A percentile compares a stretch with the other conserved stretches of the same genome.
phyloP scores from a whole-genome alignment of 2,113 vertebrate genomes.

The Sylvia atricapilla region DNA sequence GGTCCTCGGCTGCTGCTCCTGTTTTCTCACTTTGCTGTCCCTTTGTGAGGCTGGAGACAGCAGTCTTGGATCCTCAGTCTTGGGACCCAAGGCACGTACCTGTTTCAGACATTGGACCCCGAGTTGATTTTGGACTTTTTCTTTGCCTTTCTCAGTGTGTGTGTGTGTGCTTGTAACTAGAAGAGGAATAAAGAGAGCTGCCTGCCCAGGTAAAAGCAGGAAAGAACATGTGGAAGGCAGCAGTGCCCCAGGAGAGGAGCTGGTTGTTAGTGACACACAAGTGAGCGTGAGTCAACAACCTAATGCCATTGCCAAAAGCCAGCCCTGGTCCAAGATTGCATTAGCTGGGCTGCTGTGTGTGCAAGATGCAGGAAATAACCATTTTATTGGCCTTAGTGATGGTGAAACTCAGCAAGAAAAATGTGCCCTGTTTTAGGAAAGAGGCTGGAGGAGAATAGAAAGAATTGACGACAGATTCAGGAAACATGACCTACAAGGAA shows the following conservation, averaged over 20 bases:
- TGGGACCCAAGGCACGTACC: background rate
- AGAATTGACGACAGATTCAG: background rate
- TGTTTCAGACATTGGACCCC: fast-evolving
- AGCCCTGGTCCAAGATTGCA: background rate
- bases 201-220: background rate
- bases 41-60: background rate
- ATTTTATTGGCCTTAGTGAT: background rate
- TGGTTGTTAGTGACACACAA: background rate
- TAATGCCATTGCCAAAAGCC: constrained; percentile 20
- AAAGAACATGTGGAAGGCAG: background rate
- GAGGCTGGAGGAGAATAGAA: background rate
- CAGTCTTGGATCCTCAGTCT: background rate
- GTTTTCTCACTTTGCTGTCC: background rate
- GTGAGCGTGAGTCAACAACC: background rate
- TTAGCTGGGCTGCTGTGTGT: constrained; percentile 1
- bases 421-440: background rate
- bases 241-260: background rate
- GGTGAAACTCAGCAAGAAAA: constrained; percentile 2
- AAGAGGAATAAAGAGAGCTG: background rate
- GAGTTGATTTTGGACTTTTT: background rate
- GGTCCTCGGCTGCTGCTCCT: background rate
- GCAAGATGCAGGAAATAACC: constrained; percentile 33
- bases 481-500: background rate
- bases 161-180: background rate
- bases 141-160: background rate